Base-by-base conservation (phyloP, 1,140 invertebrate species). In the Drosophila guanche region DNA sequence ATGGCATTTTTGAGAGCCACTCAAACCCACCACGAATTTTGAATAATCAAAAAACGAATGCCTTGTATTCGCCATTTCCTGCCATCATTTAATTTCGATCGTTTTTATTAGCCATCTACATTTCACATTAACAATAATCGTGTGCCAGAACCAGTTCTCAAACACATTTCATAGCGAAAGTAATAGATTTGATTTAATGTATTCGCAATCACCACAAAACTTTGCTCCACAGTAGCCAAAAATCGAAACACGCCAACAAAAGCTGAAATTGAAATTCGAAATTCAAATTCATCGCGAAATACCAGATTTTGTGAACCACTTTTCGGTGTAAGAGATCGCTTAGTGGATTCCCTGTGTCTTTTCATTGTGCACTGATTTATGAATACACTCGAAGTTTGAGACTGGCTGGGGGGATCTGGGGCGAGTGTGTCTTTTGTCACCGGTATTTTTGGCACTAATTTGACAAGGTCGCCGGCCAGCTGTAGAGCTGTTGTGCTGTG, bases 361-460 rank as follows among this genome's bases (percentile, higher is more conserved):
- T 76, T 65, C 29, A 76, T 55, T 40, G 45, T 70, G 75, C 72
- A 67, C 62, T 76, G 72, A 76, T 79, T 80, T 80, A 56, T 62
- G 73, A 66, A 71, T 47, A 37, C 33, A 37, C 33, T 10, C 33
- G 33, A 37, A 12, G 33, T 10, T 37, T 37, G 33, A 37, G 33
- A 2, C 3, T 37, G 33, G 33, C 33, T 37, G 10, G 10, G 16
- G 16, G 33, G 33, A 37, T 74, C 42, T 42, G 59, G 47, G 33
- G 52, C 46, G 43, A 22, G 22, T n/a, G 42, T 46, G 33, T 55
- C 53, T 72, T 66, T 73, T 84, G 76, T 84, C 63, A 43, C 70
- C 46, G 57, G 78, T 58, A 63, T 68, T 86, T 83, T 85, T 86
- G 80, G 76, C 80, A 85, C 77, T 85, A 85, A 85, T 86, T 85